Evolutionary conservation across 1,140 invertebrate species (phyloP), one percentile per base, ranked within the genome.

Genomic region (Anoplolepis gracilipes): DNA sequence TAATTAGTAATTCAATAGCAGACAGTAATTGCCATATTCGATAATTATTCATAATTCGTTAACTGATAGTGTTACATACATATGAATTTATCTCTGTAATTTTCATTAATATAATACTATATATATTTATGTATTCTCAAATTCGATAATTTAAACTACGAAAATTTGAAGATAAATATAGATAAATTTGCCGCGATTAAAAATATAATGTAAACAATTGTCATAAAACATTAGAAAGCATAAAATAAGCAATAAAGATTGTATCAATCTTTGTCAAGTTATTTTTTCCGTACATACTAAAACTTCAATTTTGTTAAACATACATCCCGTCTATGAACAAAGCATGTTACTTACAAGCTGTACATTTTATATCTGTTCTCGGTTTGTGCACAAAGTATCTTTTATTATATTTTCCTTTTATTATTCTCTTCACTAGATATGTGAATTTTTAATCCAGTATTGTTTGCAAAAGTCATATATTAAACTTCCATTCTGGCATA

Each of bases 1-100:
- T 77, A 64, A 77, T 64, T 42, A 64, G 7, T 69, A 79, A 79
- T 69, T 55, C 22, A 16, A 79, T 79, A 79, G 7, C 10, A 1
- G 22, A 2, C 16, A 28, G 1, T 36, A 79, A 79, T 39, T 25
- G 0, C 19, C 8, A 79, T 11, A 79, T 16, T 55, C 36, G 5
- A 70, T 79, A 69, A 79, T 39, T 79, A 79, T 22, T 16, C 11
- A 4, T 55, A 67, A 69, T 55, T 69, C 2, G 6, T 3, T 36
- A 79, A 79, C 7, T 64, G n/a, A 10, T 19, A 69, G 0, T 53
- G 10, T 49, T 39, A 53, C 13, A 22, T 67, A 67, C 6, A 13
- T 53, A 8, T 70, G 13, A 78, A 78, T 53, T 25, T 25, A 22
- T 53, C 8, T 22, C 6, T 33, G 33, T 53, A n/a, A 55, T 36